phyloP scores from a whole-genome alignment of 1,140 invertebrate genomes.

The Mesaphorura yosii region DNA sequence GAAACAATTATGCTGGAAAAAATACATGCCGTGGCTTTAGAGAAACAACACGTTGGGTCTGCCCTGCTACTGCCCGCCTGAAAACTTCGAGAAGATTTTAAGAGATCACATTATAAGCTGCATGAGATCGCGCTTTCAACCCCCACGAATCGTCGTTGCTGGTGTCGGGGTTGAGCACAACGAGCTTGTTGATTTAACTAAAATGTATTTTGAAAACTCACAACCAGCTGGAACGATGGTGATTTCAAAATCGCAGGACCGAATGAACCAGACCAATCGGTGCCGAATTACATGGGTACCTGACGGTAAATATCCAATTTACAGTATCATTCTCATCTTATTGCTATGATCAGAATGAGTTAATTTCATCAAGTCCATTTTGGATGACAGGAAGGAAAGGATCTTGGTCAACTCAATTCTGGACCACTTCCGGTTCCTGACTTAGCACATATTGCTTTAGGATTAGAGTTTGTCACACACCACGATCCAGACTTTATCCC shows the following conservation, averaged over 20 bases:
- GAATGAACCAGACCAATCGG: too few relatives aligned
- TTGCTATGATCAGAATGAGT: too few relatives aligned
- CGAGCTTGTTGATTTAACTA: slow-evolving; percentile 41
- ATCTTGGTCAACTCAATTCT: slow-evolving; percentile 63
- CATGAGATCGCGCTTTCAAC: slow-evolving; percentile 79
- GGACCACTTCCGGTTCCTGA: slow-evolving; percentile 87
- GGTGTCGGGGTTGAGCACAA: slow-evolving; percentile 76
- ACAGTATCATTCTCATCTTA: too few relatives aligned
- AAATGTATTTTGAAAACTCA: slow-evolving; percentile 34
- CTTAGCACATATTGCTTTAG: slow-evolving; percentile 87
- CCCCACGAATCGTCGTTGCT: slow-evolving; percentile 83
- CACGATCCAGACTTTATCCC: slow-evolving; percentile 87
- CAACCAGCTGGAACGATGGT: slow-evolving; percentile 33
- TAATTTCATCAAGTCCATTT: too few relatives aligned
- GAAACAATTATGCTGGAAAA: slow-evolving; percentile 88
- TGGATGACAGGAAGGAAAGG: slow-evolving; percentile 38
- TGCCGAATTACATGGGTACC: too few relatives aligned
- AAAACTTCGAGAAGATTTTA: slow-evolving; percentile 68
- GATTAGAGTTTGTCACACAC: slow-evolving; percentile 80
- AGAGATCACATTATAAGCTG: slow-evolving; percentile 68
- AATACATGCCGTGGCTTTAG: slow-evolving; percentile 90
- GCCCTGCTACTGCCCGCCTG: slow-evolving; percentile 79
- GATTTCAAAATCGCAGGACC: too few relatives aligned
- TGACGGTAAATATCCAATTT: too few relatives aligned
- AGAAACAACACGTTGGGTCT: slow-evolving; percentile 89